phyloP scores from a whole-genome alignment of 2,113 vertebrate species.

The Apus apus region DNA sequence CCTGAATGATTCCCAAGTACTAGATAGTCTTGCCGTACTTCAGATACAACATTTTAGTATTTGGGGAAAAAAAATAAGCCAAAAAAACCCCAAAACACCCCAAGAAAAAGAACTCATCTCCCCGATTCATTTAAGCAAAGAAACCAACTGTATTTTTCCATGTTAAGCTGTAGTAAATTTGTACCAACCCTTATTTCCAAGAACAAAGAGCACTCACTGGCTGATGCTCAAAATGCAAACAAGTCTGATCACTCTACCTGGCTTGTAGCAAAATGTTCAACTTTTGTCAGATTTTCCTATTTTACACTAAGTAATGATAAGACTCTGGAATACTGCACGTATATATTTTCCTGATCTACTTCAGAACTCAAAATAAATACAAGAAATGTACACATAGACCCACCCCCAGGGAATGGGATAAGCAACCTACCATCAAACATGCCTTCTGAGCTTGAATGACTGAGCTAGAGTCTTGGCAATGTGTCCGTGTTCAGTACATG shows the following conservation, averaged over 20 bases:
- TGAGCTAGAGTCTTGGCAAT: neutral
- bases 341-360: neutral
- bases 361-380: neutral
- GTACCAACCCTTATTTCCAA: neutral
- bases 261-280: neutral
- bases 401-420: neutral
- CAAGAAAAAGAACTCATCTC: neutral
- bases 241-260: neutral
- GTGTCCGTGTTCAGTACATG: neutral
- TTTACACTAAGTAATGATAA: neutral
- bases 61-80: neutral
- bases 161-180: neutral
- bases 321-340: neutral
- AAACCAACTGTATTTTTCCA: neutral
- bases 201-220: neutral
- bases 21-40: neutral
- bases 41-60: neutral
- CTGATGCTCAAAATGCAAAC: neutral
- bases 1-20: neutral
- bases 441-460: neutral
- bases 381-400: neutral
- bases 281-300: neutral
- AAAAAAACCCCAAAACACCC: neutral
- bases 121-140: neutral
- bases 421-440: neutral